These are phyloP conservation scores for Nasonovia ribisnigri DNA, from an alignment of 2,888 invertebrate genomes.

Conservation along the genomic window DNA sequence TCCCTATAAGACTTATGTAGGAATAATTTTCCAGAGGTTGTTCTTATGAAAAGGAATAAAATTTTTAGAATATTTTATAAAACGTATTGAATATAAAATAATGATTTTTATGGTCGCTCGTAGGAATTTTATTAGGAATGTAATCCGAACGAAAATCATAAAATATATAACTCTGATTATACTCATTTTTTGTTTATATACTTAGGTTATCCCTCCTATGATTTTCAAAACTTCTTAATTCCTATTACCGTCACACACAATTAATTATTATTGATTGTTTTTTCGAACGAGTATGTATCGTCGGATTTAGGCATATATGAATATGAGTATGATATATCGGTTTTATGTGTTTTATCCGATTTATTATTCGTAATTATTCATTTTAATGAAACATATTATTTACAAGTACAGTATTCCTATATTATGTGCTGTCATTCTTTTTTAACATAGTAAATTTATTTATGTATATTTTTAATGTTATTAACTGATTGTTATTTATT, in stretches of 20 bases:
- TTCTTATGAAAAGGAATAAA: neutral
- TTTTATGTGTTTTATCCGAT: neutral
- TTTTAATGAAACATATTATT: neutral
- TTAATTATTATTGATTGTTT: neutral
- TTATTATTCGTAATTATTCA: neutral
- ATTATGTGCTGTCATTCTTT: no score
- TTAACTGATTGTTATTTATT: neutral
- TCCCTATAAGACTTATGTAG: neutral
- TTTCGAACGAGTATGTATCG: neutral
- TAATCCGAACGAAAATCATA: neutral
- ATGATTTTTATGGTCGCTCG: neutral
- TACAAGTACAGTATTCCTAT: neutral
- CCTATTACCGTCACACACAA: neutral
- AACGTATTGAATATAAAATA: neutral
- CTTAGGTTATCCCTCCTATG: neutral
- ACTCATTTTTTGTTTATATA: neutral
- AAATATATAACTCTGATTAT: constrained; percentile 2
- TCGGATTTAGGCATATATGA: neutral
- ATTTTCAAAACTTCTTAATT: neutral
- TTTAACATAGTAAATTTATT: neutral
- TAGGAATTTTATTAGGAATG: neutral
- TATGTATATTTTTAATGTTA: neutral
- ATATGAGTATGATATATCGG: neutral
- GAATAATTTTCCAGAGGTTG: neutral
- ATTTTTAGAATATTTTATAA: neutral